Conservation (phyloP, 1,140 invertebrate genomes). For the Steinernema khuongi region DNA sequence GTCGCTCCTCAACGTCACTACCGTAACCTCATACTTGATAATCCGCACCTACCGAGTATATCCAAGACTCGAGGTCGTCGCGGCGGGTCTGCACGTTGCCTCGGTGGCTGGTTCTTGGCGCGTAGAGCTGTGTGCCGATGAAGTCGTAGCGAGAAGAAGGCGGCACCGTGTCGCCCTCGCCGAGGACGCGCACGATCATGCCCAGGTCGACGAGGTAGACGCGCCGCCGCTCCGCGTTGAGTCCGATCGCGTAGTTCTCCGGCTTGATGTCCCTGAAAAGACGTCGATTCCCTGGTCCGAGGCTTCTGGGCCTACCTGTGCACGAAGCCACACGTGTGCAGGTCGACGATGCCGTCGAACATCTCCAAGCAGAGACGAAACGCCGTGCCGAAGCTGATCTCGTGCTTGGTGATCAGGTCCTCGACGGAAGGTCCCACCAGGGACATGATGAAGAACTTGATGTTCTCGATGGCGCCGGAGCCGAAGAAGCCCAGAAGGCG, state of each 20-base stretch:
- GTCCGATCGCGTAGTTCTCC: slow-evolving; percentile 12
- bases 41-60: neutral
- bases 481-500: neutral
- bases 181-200: neutral
- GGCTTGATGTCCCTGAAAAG: slow-evolving; percentile 18
- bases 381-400: neutral
- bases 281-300: neutral
- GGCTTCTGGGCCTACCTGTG: neutral
- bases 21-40: neutral
- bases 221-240: neutral
- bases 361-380: neutral
- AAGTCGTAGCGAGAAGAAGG: neutral
- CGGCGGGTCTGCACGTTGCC: neutral
- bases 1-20: too few species aligned
- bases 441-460: neutral
- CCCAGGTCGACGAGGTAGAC: slow-evolving; percentile 16
- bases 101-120: neutral
- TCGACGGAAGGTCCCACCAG: slow-evolving; percentile 3
- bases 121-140: slow-evolving; percentile 3
- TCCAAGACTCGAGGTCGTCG: neutral
- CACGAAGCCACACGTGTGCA: neutral
- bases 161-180: neutral
- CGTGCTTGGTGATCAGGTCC: neutral
- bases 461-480: neutral
- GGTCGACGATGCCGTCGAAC: neutral